Conservation (phyloP, 2,113 vertebrate genomes). For the Carettochelys insculpta region DNA sequence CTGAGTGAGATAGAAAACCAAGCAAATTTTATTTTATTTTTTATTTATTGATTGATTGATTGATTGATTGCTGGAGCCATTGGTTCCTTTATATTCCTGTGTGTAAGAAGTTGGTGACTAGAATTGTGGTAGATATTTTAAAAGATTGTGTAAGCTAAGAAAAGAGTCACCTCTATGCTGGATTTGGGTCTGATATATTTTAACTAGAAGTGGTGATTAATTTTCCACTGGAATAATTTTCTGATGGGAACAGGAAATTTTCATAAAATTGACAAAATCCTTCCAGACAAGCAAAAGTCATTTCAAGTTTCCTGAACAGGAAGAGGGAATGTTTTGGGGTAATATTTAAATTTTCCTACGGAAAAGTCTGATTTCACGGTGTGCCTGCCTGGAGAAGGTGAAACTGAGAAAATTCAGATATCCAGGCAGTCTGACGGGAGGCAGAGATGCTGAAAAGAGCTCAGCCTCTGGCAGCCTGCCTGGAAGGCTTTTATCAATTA, state of each 20-base stretch:
- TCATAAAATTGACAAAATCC: neutral
- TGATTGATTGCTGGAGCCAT: too few species aligned
- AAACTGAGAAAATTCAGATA: neutral
- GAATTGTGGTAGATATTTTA: neutral
- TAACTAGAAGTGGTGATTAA: neutral
- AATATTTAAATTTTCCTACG: neutral
- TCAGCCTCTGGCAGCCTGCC: neutral
- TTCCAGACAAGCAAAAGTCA: neutral
- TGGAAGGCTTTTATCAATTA: neutral
- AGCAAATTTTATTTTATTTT: neutral
- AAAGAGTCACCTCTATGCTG: neutral
- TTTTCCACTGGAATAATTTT: neutral
- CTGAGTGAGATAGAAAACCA: neutral
- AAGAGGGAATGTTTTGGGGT: neutral
- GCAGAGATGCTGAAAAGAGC: neutral
- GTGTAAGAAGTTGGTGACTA: neutral
- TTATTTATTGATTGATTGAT: too few species aligned
- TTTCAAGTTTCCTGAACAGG: neutral
- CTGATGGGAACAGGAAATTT: accelerated
- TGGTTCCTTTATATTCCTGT: neutral
- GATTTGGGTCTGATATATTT: neutral
- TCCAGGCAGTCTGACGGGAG: neutral
- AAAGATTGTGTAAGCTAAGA: neutral
- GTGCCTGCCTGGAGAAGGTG: neutral
- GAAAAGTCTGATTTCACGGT: neutral